Evolutionary conservation across 2,113 vertebrate genomes (phyloP), one percentile per base, ranked within the genome.

Genomic region (Cromileptes altivelis): DNA sequence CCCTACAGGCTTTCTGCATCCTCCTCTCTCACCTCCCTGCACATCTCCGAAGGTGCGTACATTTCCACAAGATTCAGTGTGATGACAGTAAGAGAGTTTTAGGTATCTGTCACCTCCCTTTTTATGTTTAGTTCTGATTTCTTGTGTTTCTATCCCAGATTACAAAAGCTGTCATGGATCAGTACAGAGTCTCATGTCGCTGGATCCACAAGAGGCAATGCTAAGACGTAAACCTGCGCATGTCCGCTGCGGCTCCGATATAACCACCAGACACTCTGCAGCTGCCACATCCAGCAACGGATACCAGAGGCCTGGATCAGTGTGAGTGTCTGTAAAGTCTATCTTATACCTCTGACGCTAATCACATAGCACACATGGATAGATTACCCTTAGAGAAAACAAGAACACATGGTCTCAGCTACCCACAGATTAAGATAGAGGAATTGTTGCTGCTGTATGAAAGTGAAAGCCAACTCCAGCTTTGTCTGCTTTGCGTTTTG

Each of bases 121-220:
- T 45, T 75, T 1, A 30, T 25, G 2, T 61, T n/a, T 0, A 0
- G 0, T 33, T 75, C 19, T 86, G n/a, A 82, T 21, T 84, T 86
- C 12, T 81, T 72, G 2, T 82, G 18, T 63, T 37, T 88, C 82
- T 89, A 6, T 79, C 60, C 0, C 89, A 99, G 98, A 98, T 94
- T 97, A 95, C 86, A 97, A 97, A 93, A 99, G 97, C 91, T 97
- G 96, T 75, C 96, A 97, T 21, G 97, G 97, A 79, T 99, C 98
- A 6, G 86, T 97, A 65, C 98, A 98, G 90, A 99, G 97, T 81
- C 95, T 99, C 83, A 94, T 96, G 87, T 99, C 97, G 7, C 21
- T 97, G 88, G 96, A 97, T 67, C 95, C 75, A 17, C 86, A 83
- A 88, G 89, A 97, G 94, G 71, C 77, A 52, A 53, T 33, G 0